These are phyloP conservation scores for Atrichornis clamosus DNA, from an alignment of 2,113 vertebrate genomes.

Conservation along the genomic window DNA sequence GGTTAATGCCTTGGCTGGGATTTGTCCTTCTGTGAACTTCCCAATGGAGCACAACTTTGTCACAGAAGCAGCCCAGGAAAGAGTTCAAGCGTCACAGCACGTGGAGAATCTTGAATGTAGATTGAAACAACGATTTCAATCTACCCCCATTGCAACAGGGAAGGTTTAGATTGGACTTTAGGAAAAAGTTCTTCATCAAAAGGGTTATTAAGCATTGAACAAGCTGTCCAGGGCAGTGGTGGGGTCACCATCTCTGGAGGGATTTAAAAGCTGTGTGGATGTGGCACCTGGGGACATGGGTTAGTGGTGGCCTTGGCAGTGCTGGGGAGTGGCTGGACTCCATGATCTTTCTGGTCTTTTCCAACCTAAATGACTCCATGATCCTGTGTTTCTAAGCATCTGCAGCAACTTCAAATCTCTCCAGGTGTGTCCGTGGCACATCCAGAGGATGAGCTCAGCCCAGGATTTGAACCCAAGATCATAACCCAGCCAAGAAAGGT, in stretches of 20 bases:
- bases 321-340: not conserved
- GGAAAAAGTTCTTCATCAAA: not conserved
- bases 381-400: not conserved
- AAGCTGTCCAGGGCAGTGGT: not conserved
- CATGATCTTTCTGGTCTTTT: not conserved
- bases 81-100: not conserved
- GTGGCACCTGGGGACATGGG: not conserved
- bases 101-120: rapidly evolving
- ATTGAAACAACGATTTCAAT: not conserved
- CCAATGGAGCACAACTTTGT: not conserved
- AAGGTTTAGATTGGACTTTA: not conserved
- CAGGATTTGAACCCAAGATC: not conserved
- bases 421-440: not conserved
- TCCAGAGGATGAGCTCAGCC: not conserved
- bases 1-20: not conserved
- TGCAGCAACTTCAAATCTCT: not conserved
- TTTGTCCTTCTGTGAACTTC: not conserved
- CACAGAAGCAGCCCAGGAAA: not conserved
- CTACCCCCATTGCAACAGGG: not conserved
- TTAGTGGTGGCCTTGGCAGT: not conserved
- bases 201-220: not conserved
- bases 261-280: not conserved
- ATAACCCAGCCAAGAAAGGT: not conserved
- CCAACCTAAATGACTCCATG: not conserved
- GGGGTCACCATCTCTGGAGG: not conserved